Evolutionary conservation across 2,888 invertebrate species (phyloP), one percentile per base, ranked within the genome.

Genomic region (Tipula lateralis): DNA sequence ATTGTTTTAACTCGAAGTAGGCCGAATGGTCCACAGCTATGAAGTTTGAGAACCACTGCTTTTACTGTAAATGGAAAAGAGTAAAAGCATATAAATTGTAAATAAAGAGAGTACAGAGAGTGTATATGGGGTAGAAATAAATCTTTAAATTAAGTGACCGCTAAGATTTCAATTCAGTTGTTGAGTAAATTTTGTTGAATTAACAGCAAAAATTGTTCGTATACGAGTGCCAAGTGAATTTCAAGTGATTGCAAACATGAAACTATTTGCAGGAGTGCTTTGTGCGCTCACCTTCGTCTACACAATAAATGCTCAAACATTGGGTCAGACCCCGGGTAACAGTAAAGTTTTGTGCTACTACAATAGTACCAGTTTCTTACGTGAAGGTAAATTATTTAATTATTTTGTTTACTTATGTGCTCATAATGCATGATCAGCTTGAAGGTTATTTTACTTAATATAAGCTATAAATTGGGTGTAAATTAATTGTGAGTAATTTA

Each of bases 331-430:
- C 13, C 82, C 83, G 19, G 84, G 36, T 2, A 29, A 66, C 9
- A 85, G 84, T 66, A 85, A 85, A 83, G 85, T 85, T 9, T 50
- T 85, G 80, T 85, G 85, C 36, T 66, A 83, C 12, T 85, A 85
- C 29, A 84, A 85, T 24, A 85, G 85, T 81, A 39, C 16, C 7
- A 84, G 84, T 81, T 84, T 84, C n/a, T 19, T 83, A 7, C 84
- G 85, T 32, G 85, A 85, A 83, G 85, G 85, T 85, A 39, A 83
- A n/a, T 13, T 24, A 12, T n/a, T 24, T 19, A 29, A 19, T 16
- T 83, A 36, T 83, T 83, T 83, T 19, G 19, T 34, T 83, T 36
- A 24, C 13, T 83, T 32, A 30, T n/a, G 4, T 34, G n/a, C 32
- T 36, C 13, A 83, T 83, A n/a, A n/a, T 83, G 7, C 19, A 16